Evolutionary conservation across 1,140 invertebrate species (phyloP), one percentile per base, ranked within the genome.

Genomic region (Drosophila bocqueti): DNA sequence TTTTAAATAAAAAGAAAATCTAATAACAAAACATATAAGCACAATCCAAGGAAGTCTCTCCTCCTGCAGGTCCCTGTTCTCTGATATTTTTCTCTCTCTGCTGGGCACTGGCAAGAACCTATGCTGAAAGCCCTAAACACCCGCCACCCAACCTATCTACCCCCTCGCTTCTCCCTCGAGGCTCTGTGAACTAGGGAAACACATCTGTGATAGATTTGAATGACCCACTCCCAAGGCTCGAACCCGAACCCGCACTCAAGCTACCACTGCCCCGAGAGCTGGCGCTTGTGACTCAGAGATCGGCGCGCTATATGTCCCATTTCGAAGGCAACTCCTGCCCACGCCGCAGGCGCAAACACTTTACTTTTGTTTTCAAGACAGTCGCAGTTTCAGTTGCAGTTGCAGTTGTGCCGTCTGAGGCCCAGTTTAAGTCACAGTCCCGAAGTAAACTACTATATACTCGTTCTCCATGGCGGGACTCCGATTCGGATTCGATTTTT

Each of bases 301-400:
- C 83, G 75, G 67, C 47, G 67, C 34, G 43, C 76, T 72, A 79
- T 79, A 82, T 85, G 76, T 82, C 83, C 73, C 74, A 78, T 68
- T 68, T 69, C 40, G 76, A 60, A 69, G 75, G 52, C 65, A 55
- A 64, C 54, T 46, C 58, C 76, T 63, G 67, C 76, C 76, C 76
- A 79, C 76, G 76, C 76, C 76, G 45, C 74, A 57, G 64, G 74
- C 74, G 62, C 83, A 79, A 77, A 83, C 84, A 87, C 84, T 87
- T 87, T 87, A 90, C 84, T 87, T 89, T 89, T 87, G 83, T 83
- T 87, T 87, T 87, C 83, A 76, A 77, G 64, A 66, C 45, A 71
- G 67, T 60, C 64, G 46, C 62, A 79, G 61, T 61, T n/a, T 11
- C 63, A 65, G 66, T 60, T 42, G 42, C 81, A 66, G 64, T 52